Evolutionary conservation across 2,888 invertebrate genomes (phyloP).

Genomic region (Ramazzottius varieornatus): DNA sequence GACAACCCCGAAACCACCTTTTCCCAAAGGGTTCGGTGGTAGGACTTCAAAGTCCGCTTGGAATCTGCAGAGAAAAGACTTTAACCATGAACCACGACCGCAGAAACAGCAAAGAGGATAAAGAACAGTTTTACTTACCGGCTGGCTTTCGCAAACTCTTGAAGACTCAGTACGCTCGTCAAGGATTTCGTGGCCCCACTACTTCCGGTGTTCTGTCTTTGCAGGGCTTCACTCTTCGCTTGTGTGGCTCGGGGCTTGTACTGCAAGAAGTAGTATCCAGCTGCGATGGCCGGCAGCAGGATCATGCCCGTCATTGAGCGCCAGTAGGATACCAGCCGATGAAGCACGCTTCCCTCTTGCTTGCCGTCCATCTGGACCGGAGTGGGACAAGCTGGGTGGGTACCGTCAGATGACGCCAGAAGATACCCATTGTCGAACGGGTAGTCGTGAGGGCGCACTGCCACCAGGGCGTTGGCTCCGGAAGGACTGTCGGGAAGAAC

Average conservation of each 20-base stretch:
- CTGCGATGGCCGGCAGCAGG: not conserved
- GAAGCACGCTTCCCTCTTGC: not conserved
- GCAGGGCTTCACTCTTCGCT: not conserved
- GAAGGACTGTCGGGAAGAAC: not conserved
- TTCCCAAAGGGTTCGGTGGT: constrained; percentile 22
- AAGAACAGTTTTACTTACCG: not conserved
- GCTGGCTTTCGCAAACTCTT: not conserved
- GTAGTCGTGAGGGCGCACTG: not conserved
- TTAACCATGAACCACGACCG: too few relatives aligned
- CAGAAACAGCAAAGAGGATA: too few relatives aligned
- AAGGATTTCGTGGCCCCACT: not conserved
- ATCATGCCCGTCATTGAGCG: not conserved
- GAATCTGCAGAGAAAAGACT: constrained; percentile 12
- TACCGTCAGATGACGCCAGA: not conserved
- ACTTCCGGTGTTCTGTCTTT: not conserved
- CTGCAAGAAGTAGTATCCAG: not conserved
- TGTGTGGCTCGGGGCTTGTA: not conserved
- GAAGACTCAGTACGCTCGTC: not conserved
- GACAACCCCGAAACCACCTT: constrained; percentile 82
- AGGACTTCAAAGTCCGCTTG: constrained; percentile 18
- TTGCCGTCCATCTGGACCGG: too few relatives aligned
- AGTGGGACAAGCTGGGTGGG: not conserved
- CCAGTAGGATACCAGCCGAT: not conserved
- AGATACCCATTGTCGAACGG: not conserved
- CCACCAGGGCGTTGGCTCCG: not conserved